phyloP scores from a whole-genome alignment of 2,113 vertebrate species.

The Onychorhynchus coronatus region DNA sequence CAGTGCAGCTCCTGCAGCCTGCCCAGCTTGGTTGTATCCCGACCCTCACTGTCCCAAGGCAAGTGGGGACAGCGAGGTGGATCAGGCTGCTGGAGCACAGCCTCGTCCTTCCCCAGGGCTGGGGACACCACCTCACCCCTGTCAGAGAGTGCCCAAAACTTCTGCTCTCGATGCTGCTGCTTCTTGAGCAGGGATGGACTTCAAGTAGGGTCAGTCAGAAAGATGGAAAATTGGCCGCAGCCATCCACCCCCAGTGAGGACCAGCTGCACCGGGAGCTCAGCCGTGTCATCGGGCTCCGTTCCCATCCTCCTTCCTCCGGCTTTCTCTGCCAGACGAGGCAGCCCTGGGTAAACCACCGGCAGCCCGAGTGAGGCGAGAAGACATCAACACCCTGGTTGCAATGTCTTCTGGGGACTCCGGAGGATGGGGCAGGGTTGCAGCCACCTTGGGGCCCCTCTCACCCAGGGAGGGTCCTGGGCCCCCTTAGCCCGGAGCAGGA shows the following conservation, averaged over 20 bases:
- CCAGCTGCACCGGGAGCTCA: fast-evolving
- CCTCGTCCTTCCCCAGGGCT: not conserved
- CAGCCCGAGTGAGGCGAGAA: not conserved
- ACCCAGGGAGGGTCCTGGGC: fast-evolving
- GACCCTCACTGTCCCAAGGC: fast-evolving
- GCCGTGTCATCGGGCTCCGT: not conserved
- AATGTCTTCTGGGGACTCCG: fast-evolving
- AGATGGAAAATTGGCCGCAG: not conserved
- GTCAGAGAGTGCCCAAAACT: not conserved
- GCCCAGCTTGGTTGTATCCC: not conserved
- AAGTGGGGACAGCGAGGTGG: not conserved
- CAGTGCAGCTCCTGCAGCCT: not conserved
- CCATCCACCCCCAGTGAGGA: fast-evolving
- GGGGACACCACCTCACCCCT: not conserved
- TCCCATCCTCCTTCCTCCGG: not conserved
- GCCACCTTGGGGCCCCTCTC: not conserved
- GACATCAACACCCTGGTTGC: fast-evolving
- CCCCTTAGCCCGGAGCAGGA: not conserved
- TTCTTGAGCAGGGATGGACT: not conserved
- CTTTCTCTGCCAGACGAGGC: not conserved
- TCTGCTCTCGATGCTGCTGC: not conserved
- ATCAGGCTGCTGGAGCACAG: not conserved
- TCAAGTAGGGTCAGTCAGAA: not conserved
- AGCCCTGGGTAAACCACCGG: not conserved
- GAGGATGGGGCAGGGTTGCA: not conserved